Percentiles rank a stretch among this genome's conserved stretches.
Conservation (phyloP, 1,140 invertebrate species). For the roundworm (Caenorhabditis elegans) region DNA sequence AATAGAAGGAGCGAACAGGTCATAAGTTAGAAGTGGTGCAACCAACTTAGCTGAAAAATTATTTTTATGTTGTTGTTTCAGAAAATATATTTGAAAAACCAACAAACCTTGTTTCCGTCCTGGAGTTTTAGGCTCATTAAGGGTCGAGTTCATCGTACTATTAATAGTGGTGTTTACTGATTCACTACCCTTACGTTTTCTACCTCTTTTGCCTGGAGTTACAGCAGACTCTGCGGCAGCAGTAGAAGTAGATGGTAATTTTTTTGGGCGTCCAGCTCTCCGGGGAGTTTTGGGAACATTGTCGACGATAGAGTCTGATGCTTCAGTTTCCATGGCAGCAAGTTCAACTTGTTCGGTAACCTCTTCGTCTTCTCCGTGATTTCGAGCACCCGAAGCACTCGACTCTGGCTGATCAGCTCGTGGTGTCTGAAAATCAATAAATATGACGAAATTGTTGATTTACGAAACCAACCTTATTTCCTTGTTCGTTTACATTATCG, state of each 20-base stretch:
- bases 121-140: background rate
- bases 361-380: background rate
- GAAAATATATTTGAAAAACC: background rate
- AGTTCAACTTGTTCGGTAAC: background rate
- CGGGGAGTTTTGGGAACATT: background rate
- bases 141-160: background rate
- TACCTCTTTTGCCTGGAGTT: background rate
- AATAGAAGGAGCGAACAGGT: background rate
- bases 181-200: constrained; percentile 29
- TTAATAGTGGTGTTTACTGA: constrained; percentile 12
- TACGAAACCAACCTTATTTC: background rate
- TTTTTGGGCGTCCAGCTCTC: background rate
- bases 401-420: background rate
- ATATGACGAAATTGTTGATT: no score
- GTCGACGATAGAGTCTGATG: background rate
- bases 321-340: background rate
- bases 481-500: background rate
- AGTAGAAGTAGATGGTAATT: background rate
- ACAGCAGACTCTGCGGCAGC: background rate
- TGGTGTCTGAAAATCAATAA: background rate
- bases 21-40: background rate
- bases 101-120: background rate
- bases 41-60: background rate
- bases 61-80: background rate
- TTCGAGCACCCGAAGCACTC: background rate